These are phyloP conservation scores for Caenorhabditis sp. DNA, from an alignment of 2,888 invertebrate species.

Conservation along the genomic window DNA sequence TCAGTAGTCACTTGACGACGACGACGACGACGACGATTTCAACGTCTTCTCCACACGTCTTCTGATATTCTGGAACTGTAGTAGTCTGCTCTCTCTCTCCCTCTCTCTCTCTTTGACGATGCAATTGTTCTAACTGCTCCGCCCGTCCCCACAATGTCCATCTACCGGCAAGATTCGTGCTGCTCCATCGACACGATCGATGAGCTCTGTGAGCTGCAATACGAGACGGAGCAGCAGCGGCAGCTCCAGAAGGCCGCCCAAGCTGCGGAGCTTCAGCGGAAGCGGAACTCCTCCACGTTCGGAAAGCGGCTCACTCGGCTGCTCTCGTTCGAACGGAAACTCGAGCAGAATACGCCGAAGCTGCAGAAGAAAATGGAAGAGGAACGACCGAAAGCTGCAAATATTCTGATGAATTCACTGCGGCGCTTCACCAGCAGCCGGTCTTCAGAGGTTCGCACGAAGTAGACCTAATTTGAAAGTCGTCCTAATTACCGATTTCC, in stretches of 20 bases:
- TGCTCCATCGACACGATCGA: constrained; percentile 54
- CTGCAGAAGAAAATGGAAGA: constrained; percentile 6
- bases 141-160: constrained; percentile 13
- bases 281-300: constrained; percentile 28
- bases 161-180: constrained; percentile 21
- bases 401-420: constrained; percentile 27
- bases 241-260: constrained; percentile 16
- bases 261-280: constrained; percentile 17
- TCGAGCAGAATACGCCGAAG: background rate
- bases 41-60: background rate
- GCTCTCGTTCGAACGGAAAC: constrained; percentile 29
- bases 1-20: constrained; percentile 45
- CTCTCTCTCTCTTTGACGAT: no score
- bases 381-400: constrained; percentile 6
- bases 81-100: no score
- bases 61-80: background rate
- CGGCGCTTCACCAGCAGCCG: constrained; percentile 28
- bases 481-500: background rate
- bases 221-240: constrained; percentile 30
- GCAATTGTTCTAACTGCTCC: no score
- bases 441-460: constrained; percentile 39
- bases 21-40: background rate
- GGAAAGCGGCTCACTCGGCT: constrained; percentile 39
- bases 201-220: constrained; percentile 53
- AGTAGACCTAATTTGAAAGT: background rate